Conservation (phyloP, 2,113 vertebrate genomes). For the Pseudopipra pipra region DNA sequence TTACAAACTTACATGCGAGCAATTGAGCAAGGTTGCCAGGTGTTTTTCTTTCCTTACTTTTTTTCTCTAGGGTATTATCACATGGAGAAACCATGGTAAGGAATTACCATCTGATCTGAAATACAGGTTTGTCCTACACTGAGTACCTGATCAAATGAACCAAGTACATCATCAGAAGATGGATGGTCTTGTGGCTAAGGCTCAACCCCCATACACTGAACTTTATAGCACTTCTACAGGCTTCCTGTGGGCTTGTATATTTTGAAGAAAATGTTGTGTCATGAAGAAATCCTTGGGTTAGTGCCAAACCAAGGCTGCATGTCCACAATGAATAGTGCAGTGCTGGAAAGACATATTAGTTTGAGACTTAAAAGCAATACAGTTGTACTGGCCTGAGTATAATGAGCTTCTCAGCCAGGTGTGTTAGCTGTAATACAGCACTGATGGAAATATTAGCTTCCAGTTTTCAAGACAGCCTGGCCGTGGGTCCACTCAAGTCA, state of each 20-base stretch:
- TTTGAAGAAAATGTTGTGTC: not conserved
- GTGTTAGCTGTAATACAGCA: not conserved
- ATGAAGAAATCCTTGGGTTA: not conserved
- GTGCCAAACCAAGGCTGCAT: not conserved
- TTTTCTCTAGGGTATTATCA: not conserved
- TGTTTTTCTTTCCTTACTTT: not conserved
- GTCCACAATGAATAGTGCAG: not conserved
- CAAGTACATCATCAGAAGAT: not conserved
- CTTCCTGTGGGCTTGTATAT: not conserved
- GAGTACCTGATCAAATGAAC: not conserved
- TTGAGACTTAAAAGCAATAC: not conserved
- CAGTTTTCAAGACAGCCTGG: not conserved
- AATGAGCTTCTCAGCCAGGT: not conserved
- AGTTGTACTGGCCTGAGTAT: not conserved
- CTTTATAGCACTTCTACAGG: not conserved
- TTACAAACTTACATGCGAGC: not conserved
- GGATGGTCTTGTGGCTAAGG: not conserved
- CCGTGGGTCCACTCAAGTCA: not conserved
- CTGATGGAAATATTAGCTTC: not conserved
- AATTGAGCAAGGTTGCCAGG: not conserved
- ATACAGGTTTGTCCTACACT: not conserved
- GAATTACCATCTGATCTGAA: not conserved
- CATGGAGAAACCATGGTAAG: not conserved
- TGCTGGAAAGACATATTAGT: not conserved
- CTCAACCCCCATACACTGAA: not conserved